These are phyloP conservation scores for Calidris pygmaea DNA, from an alignment of 2,113 vertebrate genomes.

Conservation along the genomic window DNA sequence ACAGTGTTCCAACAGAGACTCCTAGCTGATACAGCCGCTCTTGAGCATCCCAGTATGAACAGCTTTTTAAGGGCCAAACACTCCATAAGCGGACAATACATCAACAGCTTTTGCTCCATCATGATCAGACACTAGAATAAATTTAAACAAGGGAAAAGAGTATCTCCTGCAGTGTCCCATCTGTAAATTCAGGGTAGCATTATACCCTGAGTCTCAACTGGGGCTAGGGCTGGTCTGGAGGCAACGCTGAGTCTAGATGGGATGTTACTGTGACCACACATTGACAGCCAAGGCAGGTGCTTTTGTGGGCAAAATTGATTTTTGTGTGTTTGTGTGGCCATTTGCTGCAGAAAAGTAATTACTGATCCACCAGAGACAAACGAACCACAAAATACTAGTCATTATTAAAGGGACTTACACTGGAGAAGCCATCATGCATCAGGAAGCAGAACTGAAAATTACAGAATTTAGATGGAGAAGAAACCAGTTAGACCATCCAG, in stretches of 20 bases:
- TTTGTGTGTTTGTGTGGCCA: background rate
- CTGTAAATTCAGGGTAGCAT: fast-evolving
- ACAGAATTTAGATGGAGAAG: background rate
- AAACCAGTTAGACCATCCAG: background rate
- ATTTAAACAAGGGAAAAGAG: background rate
- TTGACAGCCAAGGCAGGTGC: background rate
- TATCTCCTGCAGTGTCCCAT: background rate
- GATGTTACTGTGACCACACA: fast-evolving
- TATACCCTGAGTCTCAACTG: background rate
- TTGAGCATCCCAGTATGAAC: background rate
- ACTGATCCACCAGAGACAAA: background rate
- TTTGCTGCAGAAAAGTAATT: background rate
- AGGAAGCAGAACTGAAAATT: background rate
- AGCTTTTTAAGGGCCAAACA: background rate
- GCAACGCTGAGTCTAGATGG: background rate
- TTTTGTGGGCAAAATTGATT: background rate
- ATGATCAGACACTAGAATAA: background rate
- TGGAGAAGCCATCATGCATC: background rate
- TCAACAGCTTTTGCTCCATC: background rate
- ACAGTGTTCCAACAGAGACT: background rate
- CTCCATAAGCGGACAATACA: background rate
- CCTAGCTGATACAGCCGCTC: background rate
- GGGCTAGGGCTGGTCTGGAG: background rate
- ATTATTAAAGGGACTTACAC: background rate
- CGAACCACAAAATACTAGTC: background rate